Evolutionary conservation across 2,888 invertebrate genomes (phyloP).

Genomic region (Cephus spinipes): DNA sequence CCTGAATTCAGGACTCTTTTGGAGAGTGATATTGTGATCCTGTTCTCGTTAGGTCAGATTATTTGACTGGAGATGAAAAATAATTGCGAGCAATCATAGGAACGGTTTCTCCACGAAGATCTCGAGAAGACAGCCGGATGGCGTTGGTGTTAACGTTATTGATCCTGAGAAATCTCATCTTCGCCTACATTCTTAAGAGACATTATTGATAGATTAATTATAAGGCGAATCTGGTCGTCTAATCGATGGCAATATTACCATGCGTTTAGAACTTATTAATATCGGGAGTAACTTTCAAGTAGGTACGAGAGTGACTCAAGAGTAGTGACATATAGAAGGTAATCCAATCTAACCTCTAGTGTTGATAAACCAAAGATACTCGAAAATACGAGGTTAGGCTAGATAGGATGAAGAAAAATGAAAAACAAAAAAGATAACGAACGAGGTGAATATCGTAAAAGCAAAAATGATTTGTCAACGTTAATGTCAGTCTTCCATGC

Average conservation of each 20-base stretch:
- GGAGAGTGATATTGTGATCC: not conserved
- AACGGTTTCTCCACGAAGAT: too few relatives aligned
- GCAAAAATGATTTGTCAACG: not conserved
- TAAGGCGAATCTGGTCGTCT: not conserved
- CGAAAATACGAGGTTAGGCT: not conserved
- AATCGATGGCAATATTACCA: not conserved
- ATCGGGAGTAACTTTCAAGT: not conserved
- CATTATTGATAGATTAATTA: not conserved
- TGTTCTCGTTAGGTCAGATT: not conserved
- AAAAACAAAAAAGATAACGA: not conserved
- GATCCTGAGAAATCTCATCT: not conserved
- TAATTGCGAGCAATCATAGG: not conserved
- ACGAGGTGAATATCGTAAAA: not conserved
- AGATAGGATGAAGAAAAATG: not conserved
- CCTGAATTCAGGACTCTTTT: not conserved
- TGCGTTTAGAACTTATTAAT: not conserved
- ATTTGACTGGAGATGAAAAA: not conserved
- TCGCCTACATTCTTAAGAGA: not conserved
- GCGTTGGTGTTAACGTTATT: not conserved
- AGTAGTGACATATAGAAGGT: too few relatives aligned
- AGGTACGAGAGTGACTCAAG: not conserved
- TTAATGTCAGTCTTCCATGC: constrained; percentile 8
- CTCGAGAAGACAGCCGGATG: not conserved
- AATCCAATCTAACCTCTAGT: not conserved
- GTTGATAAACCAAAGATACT: not conserved